Evolutionary conservation across 2,797 vertebrate species (phyloP).

Genomic region (Enteromius fasciolatus): DNA sequence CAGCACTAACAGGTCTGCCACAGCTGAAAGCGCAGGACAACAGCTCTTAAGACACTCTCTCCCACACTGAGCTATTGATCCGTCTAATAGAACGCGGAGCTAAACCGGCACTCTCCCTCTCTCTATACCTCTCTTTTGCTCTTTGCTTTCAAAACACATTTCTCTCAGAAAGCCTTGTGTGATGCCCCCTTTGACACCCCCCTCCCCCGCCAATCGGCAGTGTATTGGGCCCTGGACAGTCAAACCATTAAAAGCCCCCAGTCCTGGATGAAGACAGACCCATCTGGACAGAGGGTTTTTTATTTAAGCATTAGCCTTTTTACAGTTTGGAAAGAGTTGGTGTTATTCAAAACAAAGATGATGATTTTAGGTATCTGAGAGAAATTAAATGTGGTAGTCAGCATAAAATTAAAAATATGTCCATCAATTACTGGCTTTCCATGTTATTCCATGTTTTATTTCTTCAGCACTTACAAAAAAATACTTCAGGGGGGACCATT

Average conservation of each 20-base stretch:
- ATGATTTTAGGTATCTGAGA: neutral
- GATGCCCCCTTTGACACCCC: slow-evolving; percentile 51
- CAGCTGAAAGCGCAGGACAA: slow-evolving; percentile 85
- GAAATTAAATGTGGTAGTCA: neutral
- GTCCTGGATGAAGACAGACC: slow-evolving; percentile 9
- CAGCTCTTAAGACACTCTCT: slow-evolving; percentile 92
- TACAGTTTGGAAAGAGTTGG: slow-evolving; percentile 3
- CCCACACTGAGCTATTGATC: slow-evolving; percentile 91
- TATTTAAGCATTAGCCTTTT: slow-evolving; percentile 37
- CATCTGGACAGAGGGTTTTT: slow-evolving; percentile 26
- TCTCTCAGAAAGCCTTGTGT: slow-evolving; percentile 60
- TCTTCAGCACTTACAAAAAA: neutral
- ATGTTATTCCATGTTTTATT: neutral
- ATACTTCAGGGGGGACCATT: neutral
- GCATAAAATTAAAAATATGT: neutral
- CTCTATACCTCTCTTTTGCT: slow-evolving; percentile 56
- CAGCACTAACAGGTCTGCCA: slow-evolving; percentile 89
- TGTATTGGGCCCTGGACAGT: neutral
- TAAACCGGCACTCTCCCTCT: slow-evolving; percentile 74
- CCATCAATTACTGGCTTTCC: neutral
- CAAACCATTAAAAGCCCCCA: slow-evolving; percentile 56
- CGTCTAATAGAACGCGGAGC: slow-evolving; percentile 84
- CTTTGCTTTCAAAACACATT: slow-evolving; percentile 82
- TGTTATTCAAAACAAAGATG: neutral
- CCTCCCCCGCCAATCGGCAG: neutral